These are phyloP conservation scores for Molothrus aeneus DNA, from an alignment of 2,797 vertebrate genomes.

Conservation along the genomic window DNA sequence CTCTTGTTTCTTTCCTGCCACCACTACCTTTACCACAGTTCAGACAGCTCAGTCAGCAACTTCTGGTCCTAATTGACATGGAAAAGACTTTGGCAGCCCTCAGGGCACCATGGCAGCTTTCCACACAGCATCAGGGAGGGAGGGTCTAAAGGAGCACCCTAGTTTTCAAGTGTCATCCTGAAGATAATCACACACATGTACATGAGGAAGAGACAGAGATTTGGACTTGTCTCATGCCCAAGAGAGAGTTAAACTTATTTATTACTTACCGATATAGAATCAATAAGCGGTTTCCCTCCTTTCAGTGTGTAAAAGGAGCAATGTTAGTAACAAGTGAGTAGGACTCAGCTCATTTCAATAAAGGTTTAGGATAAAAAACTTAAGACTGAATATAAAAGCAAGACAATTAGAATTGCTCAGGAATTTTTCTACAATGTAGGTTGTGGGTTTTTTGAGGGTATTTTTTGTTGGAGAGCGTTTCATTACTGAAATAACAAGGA, in stretches of 20 bases:
- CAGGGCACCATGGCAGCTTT: neutral
- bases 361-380: neutral
- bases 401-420: neutral
- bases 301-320: neutral
- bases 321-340: neutral
- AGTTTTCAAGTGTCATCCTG: neutral
- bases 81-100: neutral
- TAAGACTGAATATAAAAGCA: neutral
- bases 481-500: neutral
- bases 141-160: neutral
- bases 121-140: neutral
- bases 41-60: conserved; percentile 6
- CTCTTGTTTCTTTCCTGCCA: conserved; percentile 8
- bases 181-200: neutral
- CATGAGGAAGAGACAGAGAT: neutral
- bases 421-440: neutral
- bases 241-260: neutral
- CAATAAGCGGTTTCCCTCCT: neutral
- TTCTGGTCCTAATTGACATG: conserved; percentile 11
- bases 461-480: neutral
- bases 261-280: neutral
- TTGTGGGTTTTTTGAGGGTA: neutral
- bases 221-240: neutral
- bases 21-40: neutral
- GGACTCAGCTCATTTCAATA: neutral